Conservation (phyloP, 2,888 invertebrate species). For the Dicycla oo region DNA sequence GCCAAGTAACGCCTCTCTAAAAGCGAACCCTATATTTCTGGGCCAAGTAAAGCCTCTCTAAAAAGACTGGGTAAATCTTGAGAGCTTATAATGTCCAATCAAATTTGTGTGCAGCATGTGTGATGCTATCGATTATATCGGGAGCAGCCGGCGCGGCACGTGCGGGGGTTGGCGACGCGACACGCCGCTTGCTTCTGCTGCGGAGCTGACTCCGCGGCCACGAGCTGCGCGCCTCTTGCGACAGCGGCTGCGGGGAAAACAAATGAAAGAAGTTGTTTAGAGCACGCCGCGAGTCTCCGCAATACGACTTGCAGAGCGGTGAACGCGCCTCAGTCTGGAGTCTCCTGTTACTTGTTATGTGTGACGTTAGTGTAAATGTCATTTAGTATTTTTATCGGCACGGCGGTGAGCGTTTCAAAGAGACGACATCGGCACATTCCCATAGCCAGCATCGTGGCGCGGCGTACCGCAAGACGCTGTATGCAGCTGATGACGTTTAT, state of each 20-base stretch:
- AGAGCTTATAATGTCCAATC: background rate
- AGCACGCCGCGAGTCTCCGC: background rate
- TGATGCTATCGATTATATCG: constrained; percentile 48
- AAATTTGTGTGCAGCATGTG: constrained; percentile 21
- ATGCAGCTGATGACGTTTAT: no score
- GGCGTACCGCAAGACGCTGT: background rate
- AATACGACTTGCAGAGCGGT: background rate
- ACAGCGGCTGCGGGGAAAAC: background rate
- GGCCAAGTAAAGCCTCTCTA: background rate
- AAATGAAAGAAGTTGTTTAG: background rate
- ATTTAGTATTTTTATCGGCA: background rate
- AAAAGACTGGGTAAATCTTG: background rate
- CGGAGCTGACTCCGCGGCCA: constrained; percentile 1
- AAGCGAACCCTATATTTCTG: background rate
- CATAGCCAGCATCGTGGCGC: background rate
- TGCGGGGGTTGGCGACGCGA: constrained; percentile 54
- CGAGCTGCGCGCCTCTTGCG: background rate
- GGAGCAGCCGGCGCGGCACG: constrained; percentile 2
- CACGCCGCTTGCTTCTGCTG: constrained; percentile 2
- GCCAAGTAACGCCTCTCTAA: background rate
- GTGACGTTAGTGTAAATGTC: background rate
- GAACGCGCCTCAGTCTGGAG: no score
- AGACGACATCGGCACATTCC: background rate
- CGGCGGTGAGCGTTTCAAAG: no score
- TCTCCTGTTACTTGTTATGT: no score